These are phyloP conservation scores for Nephrotoma guestfalica DNA, from an alignment of 2,888 invertebrate species.

Conservation along the genomic window DNA sequence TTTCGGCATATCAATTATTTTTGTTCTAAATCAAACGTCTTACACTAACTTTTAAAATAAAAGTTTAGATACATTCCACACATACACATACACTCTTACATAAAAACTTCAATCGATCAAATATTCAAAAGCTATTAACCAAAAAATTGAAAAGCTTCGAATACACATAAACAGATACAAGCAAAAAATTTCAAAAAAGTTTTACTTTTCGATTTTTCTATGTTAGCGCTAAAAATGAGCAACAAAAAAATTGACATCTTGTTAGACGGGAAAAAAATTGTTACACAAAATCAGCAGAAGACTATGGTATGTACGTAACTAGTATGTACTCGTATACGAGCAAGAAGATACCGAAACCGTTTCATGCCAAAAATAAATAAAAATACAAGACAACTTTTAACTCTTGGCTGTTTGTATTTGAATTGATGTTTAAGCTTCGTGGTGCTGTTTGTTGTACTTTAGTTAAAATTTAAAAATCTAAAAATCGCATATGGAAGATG, in stretches of 20 bases:
- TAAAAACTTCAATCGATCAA: background rate
- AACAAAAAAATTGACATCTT: background rate
- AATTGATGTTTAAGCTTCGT: background rate
- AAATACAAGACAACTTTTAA: background rate
- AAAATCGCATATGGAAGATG: background rate
- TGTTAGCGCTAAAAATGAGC: background rate
- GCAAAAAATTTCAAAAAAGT: background rate
- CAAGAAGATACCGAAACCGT: background rate
- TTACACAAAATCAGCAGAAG: background rate
- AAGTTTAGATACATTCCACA: background rate
- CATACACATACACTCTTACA: background rate
- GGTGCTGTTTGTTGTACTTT: background rate
- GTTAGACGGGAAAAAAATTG: background rate
- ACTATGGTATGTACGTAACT: background rate
- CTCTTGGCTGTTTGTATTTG: background rate
- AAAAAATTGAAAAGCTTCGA: background rate
- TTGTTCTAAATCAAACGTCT: background rate
- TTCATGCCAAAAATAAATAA: background rate
- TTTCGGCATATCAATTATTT: no score
- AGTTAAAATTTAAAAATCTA: background rate
- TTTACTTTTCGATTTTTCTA: background rate
- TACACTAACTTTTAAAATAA: background rate
- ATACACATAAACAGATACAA: background rate
- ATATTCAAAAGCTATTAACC: background rate
- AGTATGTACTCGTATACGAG: background rate